These are phyloP conservation scores for Montipora capitata DNA, from an alignment of 92 coral and sea anemone species.

Conservation along the genomic window DNA sequence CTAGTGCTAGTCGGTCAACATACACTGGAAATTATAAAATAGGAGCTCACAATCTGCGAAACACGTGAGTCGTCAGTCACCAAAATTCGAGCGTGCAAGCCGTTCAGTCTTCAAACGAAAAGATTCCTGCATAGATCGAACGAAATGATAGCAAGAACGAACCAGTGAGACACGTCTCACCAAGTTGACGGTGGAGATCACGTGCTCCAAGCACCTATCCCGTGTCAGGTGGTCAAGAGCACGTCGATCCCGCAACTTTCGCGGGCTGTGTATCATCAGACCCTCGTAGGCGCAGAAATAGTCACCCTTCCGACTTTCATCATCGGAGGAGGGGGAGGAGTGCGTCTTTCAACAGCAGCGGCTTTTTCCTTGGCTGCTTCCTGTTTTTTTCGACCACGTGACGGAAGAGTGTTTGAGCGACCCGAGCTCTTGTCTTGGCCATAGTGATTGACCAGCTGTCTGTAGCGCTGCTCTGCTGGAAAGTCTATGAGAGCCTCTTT, in stretches of 20 bases:
- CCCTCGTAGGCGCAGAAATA: constrained; percentile 81
- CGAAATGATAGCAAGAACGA: background rate
- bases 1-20: too few relatives aligned
- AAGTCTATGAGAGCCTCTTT: constrained; percentile 87
- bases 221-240: background rate
- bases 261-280: constrained; percentile 26
- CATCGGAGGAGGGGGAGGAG: constrained; percentile 46
- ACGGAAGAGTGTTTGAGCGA: constrained; percentile 28
- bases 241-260: background rate
- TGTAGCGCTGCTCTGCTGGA: constrained; percentile 89
- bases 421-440: constrained; percentile 44
- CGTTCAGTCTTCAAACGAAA: background rate
- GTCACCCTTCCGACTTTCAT: constrained; percentile 78
- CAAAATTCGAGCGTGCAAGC: too few relatives aligned
- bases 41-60: background rate
- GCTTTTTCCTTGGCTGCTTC: constrained; percentile 46
- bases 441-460: constrained; percentile 86
- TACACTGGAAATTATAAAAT: too few relatives aligned
- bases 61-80: too few relatives aligned
- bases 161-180: background rate
- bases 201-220: background rate
- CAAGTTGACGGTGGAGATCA: background rate
- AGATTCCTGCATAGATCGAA: background rate
- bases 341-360: constrained; percentile 22
- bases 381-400: constrained; percentile 44